Base-by-base conservation (phyloP, 1,140 invertebrate genomes). In the Drosophila tristis region DNA sequence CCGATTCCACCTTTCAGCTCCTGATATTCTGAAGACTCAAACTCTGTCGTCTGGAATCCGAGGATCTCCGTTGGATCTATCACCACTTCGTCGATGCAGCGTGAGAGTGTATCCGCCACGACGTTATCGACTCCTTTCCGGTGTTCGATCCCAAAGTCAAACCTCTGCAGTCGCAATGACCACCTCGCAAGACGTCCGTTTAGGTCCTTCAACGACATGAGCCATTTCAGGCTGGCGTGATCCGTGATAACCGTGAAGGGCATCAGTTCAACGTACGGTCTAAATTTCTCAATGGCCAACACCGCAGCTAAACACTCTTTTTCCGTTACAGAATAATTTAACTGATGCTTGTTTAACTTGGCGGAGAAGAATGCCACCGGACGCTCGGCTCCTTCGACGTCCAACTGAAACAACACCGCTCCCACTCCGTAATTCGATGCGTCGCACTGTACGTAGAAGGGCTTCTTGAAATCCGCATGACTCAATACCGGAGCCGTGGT, bases 221-320 rank as follows among this genome's bases (percentile, higher is more conserved):
- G 11, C 29, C 42, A 61, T 20, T 67, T 15, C 0, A 61, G 11
- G 29, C 49, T 53, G 9, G 57, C 23, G n/a, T 60, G 15, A 25
- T 67, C 39, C 0, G 57, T 67, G 0, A 60, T 35, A 2, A 43
- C 25, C 2, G 26, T 66, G 5, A 59, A 53, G 0, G 42, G 20
- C 15, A 66, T 35, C 5, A 51, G 5, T 2, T 53, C 59, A 0
- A 61, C 20, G 11, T 61, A 44, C 1, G 45, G 45, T 2, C 53
- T 11, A 25, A 56, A 48, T 4, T 49, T 23, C 2, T 62, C 35
- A 2, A 53, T 29, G 2, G 59, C 13, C 2, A 31, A 8, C 6
- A 56, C 47, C 0, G 63, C 63, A 5, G 35, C 43, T 0, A 25
- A 15, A n/a, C 63, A 50, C n/a, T 66, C 47, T 2, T 59, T 59